Evolutionary conservation across 2,797 vertebrate genomes (phyloP), one percentile per base, ranked within the genome.

Genomic region (Acropternis orthonyx): DNA sequence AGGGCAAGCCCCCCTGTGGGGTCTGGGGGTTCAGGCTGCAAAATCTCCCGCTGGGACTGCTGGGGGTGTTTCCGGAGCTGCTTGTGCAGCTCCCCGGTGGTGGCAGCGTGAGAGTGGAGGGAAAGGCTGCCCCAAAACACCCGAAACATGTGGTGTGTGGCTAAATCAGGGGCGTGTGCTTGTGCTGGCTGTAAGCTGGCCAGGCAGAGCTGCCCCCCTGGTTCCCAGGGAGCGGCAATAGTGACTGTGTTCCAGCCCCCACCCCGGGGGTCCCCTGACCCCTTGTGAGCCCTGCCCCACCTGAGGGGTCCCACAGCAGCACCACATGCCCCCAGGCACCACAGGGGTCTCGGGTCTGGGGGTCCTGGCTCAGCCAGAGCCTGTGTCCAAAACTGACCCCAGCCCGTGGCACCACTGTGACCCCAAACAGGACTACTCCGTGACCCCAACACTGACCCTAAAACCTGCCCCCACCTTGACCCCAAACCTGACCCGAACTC

Each of bases 1-100:
- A 54, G 46, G 44, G 58, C 18, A 27, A 34, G n/a, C n/a, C 8
- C 18, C 26, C 0, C n/a, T 0, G 2, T 0, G 0, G n/a, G 41
- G 68, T 23, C 37, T 39, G 27, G 2, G 46, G 19, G 16, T 30
- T 30, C 26, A 14, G 7, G 24, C 16, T 86, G 62, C 0, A 1
- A 84, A 91, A 81, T 28, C 7, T 17, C 32, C 24, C 2, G 4
- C 17, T 1, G 3, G 39, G 13, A 26, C n/a, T 2, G 7, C 36
- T 4, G 58, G 37, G 43, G 71, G 39, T 8, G 2, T 26, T 76
- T 74, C 39, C 4, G 4, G 79, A 85, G 55, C 41, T 37, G 34
- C 68, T 66, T 62, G 68, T 58, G 82, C 63, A 66, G 34, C 6
- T 26, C 22, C 9, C 18, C 0, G 1, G 4, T 8, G 30, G n/a